Base-by-base conservation (phyloP, 2,113 vertebrate species). In the Chelonoidis abingdonii region DNA sequence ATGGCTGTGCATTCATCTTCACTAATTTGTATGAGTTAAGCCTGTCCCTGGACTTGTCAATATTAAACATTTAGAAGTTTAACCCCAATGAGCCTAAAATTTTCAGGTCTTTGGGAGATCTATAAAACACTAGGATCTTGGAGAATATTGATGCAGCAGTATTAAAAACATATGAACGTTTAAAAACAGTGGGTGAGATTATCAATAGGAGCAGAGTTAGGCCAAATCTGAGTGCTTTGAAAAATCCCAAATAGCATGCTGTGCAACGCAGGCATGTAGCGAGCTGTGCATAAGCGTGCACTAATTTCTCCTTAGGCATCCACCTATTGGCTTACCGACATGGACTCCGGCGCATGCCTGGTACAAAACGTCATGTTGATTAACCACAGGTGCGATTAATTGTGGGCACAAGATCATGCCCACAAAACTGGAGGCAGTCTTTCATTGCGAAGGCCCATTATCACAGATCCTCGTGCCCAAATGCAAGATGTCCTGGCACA, bases 301-400 rank as follows among this genome's bases (percentile, higher is more conserved):
- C 5, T 0, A 11, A 0, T 10, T 0, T 47, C 50, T 92, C 8
- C 10, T 19, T 0, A 2, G 69, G 52, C 1, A 1, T 38, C 14
- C 56, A 94, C 38, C 8, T 31, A 72, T 31, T 44, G 52, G 44
- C 38, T 38, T 8, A 78, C 4, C 35, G 1, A 0, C 5, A 25
- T 1, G 0, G 21, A n/a, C 88, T 78, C 79, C 10, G 4, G 25
- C 10, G n/a, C 0, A 0, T 2, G 41, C 14, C 2, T 38, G n/a
- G 29, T 88, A 82, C 41, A 91, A 92, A 92, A 89, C n/a, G 85
- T n/a, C 54, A 80, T 59, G 57, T 0, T 0, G 11, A 81, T 57
- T 54, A 87, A 83, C 0, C 12, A 54, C 35, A 52, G 35, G 38
- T 35, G 53, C 14, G 0, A 35, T 0, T 82, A 84, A 80, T 0